Base-by-base conservation (phyloP, 2,797 vertebrate species). In the Calcarius lapponicus region DNA sequence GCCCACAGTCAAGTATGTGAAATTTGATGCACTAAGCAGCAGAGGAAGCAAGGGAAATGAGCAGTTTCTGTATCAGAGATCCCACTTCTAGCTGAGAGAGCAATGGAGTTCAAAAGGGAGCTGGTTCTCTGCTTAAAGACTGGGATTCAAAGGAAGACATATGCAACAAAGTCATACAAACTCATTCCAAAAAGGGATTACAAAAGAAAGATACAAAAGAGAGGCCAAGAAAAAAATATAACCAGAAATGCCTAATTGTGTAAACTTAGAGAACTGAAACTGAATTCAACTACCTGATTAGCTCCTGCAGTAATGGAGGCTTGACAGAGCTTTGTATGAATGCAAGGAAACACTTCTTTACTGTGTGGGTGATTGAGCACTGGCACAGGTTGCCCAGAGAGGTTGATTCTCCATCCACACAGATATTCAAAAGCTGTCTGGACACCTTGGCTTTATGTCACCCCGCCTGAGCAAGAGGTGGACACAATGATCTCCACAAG, bases 281-380 rank as follows among this genome's bases (percentile, higher is more conserved):
- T 43, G 31, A 69, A 78, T 78, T 76, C 25, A 73, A 38, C 24
- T 81, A 61, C 36, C 53, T 64, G 21, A 43, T 48, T 34, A 83
- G 36, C 42, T 65, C 53, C 50, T 65, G n/a, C 28, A 57, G 47
- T 17, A 76, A 32, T 0, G 0, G 28, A 80, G 42, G n/a, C 36
- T 67, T 71, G 53, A 22, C 3, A 60, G 17, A 85, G 31, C 10
- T 79, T 51, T 36, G 56, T 10, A 19, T n/a, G 36, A 86, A 64
- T 22, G 19, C 43, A 51, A 45, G 32, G 29, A 58, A 92, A 75
- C 21, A 19, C 3, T 45, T 64, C 18, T 75, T 78, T 58, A 54
- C 18, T 0, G 0, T 32, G 48, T 54, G 25, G 36, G 34, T 62
- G 74, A 84, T 29, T 0, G 0, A 92, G 53, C 51, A 53, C 19